phyloP scores from a whole-genome alignment of 2,797 vertebrate genomes.

The Simalia tracyae region DNA sequence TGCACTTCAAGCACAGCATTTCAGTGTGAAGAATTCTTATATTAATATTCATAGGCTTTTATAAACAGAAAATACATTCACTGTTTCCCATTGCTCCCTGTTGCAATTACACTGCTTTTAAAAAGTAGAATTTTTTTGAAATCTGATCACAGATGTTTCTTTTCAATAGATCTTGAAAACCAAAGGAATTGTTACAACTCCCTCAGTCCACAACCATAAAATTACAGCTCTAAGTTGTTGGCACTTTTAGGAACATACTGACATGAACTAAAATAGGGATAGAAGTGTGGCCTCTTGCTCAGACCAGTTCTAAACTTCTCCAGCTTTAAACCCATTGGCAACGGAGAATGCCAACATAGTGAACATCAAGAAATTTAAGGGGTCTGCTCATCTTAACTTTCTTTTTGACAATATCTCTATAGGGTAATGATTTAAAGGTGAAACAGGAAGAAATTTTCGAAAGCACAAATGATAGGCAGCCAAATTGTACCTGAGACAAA shows the following conservation, averaged over 20 bases:
- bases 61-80: conserved; percentile 60
- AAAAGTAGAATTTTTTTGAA: conserved; percentile 57
- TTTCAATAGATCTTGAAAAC: conserved; percentile 64
- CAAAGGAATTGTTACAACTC: conserved; percentile 49
- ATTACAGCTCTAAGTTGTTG: conserved; percentile 32
- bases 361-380: neutral
- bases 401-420: neutral
- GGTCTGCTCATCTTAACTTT: conserved; percentile 17
- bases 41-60: conserved; percentile 57
- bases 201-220: conserved; percentile 17
- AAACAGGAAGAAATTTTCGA: neutral
- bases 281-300: conserved; percentile 18
- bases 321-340: conserved; percentile 22
- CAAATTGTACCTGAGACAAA: neutral
- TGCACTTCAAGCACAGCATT: conserved; percentile 45
- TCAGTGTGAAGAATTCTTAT: conserved; percentile 56
- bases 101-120: conserved; percentile 49
- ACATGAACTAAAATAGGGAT: neutral
- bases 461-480: neutral
- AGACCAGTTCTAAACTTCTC: conserved; percentile 46
- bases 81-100: conserved; percentile 45
- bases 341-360: neutral
- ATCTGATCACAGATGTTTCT: conserved; percentile 39
- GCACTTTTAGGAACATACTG: conserved; percentile 38
- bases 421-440: neutral